Evolutionary conservation across 2,888 invertebrate species (phyloP), one percentile per base, ranked within the genome.

Genomic region (Pasiphila rectangulata): DNA sequence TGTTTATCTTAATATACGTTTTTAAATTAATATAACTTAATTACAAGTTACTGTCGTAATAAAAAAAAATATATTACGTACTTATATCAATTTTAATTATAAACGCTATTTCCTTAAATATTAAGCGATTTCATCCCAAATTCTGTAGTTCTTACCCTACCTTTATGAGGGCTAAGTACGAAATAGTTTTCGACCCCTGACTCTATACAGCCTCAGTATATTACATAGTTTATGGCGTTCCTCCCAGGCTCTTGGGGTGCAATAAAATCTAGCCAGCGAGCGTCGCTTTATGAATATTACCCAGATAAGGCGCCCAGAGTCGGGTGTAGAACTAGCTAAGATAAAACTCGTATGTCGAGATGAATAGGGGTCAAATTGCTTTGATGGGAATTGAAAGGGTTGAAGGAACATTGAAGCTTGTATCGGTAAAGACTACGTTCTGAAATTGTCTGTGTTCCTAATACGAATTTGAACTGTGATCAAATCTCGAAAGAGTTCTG

Each of bases 241-340:
- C 67, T 66, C 68, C 63, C 55, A 46, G 63, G 66, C 68, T 68
- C 69, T 71, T 69, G 71, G 74, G 69, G 70, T 67, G 85, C 79
- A 81, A 86, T 87, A 86, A 88, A 87, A 84, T 84, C 84, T 79
- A 78, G 75, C 69, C 67, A 75, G 62, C 73, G 75, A 67, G 69
- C 69, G 62, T 61, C 69, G 69, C 63, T 80, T 80, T 83, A 83
- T 84, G 83, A 78, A 80, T 83, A 84, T 78, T 79, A 72, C 73
- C 67, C 72, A 72, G 78, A 78, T 82, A 79, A 79, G 75, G 69
- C 61, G 69, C 71, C 74, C 67, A 63, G 63, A 61, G 63, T 48
- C 48, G 57, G 58, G 61, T 59, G 58, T 63, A 66, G 61, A 27
- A 46, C 55, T 49, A 47, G 51, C 63, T 56, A 53, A 57, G 55